These are phyloP conservation scores for Halcyon smyrnensis DNA, from an alignment of 2,797 vertebrate genomes.

Conservation along the genomic window DNA sequence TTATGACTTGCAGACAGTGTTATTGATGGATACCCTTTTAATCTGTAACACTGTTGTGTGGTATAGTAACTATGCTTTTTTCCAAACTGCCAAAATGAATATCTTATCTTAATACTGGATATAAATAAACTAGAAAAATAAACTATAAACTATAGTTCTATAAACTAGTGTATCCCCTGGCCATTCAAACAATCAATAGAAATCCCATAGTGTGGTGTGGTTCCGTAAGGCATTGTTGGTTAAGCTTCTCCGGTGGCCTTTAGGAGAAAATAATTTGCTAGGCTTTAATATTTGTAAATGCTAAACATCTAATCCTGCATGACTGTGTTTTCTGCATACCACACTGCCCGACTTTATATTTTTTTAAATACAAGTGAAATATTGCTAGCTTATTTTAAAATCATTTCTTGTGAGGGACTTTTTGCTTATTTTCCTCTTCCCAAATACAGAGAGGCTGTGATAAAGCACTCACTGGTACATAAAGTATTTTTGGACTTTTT, in stretches of 20 bases:
- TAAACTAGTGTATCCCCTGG: background rate
- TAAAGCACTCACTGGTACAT: conserved; percentile 96
- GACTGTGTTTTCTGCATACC: background rate
- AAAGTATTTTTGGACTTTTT: conserved; percentile 98
- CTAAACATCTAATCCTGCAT: background rate
- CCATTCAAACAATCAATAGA: background rate
- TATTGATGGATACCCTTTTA: background rate
- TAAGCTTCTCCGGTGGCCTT: background rate
- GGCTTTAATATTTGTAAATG: background rate
- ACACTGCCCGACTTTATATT: background rate
- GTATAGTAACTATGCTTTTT: background rate
- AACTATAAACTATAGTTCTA: background rate
- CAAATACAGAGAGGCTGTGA: conserved; percentile 89
- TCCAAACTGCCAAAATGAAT: background rate
- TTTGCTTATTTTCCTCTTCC: background rate
- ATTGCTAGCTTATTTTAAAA: background rate
- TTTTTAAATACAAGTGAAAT: background rate
- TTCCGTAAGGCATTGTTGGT: background rate
- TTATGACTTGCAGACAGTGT: background rate
- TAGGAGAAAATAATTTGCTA: background rate
- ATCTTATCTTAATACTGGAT: background rate
- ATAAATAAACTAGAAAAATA: background rate
- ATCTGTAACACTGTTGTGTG: background rate
- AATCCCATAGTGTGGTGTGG: background rate
- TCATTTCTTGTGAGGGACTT: background rate